Percentiles rank a stretch among this genome's conserved stretches.
phyloP scores from a whole-genome alignment of 2,888 invertebrate genomes.

The Acanthopleura granulata region DNA sequence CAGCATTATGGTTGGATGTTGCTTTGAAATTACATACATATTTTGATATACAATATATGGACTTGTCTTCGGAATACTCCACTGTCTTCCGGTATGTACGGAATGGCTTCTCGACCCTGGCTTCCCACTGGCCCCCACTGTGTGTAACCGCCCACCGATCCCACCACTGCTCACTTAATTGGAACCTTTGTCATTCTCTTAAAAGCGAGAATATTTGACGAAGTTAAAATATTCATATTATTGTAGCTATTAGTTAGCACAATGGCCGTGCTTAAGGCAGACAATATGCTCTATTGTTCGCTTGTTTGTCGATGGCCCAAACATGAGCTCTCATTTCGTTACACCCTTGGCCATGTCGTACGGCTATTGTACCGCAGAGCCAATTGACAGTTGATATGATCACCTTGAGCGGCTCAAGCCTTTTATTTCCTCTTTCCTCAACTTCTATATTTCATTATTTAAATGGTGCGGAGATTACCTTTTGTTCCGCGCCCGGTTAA shows the following conservation, averaged over 20 bases:
- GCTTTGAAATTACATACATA: too few relatives aligned
- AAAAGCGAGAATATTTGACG: neutral
- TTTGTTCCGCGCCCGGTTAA: neutral
- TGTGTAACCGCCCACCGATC: neutral
- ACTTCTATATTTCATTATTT: slow-evolving; percentile 7
- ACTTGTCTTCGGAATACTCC: too few relatives aligned
- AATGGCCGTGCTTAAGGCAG: neutral
- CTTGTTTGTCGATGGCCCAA: neutral
- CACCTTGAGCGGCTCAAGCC: neutral
- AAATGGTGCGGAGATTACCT: neutral
- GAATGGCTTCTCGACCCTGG: neutral
- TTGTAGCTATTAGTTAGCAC: slow-evolving; percentile 1
- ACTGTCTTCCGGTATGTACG: neutral
- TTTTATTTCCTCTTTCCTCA: neutral
- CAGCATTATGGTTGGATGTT: too few relatives aligned
- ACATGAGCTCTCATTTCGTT: neutral
- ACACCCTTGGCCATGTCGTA: slow-evolving; percentile 4
- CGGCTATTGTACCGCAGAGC: neutral
- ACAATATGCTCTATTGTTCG: slow-evolving; percentile 4
- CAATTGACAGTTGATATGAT: neutral
- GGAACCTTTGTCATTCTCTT: neutral
- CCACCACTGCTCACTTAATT: neutral
- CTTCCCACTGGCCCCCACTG: neutral
- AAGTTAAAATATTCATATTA: slow-evolving; percentile 14
- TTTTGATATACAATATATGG: too few relatives aligned